Conservation (phyloP, 2,797 vertebrate species). For the Luscinia megarhynchos region DNA sequence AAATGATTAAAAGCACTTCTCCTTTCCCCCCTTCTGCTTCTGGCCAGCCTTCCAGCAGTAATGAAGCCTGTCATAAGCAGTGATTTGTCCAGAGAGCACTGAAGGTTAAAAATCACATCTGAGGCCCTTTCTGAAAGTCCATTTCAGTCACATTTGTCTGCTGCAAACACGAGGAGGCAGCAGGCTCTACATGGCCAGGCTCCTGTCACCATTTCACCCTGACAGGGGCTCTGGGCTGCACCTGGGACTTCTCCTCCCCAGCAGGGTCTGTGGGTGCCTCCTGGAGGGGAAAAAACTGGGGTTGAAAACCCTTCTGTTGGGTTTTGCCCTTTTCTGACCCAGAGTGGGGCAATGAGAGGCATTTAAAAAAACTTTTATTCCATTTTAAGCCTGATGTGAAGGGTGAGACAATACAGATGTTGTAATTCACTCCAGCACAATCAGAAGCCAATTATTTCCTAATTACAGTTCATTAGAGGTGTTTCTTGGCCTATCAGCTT, state of each 20-base stretch:
- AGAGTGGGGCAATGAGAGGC: too few species aligned
- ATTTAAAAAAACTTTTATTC: too few species aligned
- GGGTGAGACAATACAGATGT: too few species aligned
- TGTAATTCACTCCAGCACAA: too few species aligned
- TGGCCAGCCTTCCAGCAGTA: not conserved
- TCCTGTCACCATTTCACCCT: not conserved
- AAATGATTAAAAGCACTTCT: not conserved
- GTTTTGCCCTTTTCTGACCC: too few species aligned
- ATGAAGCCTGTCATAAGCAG: not conserved
- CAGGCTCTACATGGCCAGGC: not conserved
- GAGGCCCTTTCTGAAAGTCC: not conserved
- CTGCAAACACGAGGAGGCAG: not conserved
- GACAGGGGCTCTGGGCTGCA: not conserved
- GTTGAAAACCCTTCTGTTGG: not conserved
- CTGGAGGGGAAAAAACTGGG: accelerated
- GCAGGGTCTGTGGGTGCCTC: not conserved
- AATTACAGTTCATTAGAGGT: too few species aligned
- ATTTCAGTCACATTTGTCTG: not conserved
- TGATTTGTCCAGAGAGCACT: not conserved
- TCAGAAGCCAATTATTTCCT: too few species aligned
- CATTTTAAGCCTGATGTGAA: too few species aligned
- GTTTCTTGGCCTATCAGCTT: too few species aligned
- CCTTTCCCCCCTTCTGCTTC: not conserved
- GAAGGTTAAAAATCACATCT: not conserved
- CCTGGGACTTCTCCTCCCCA: not conserved